A percentile compares a stretch with the other conserved stretches of the same genome.
phyloP scores from a whole-genome alignment of 2,797 vertebrate species.

The Chelon auratus region DNA sequence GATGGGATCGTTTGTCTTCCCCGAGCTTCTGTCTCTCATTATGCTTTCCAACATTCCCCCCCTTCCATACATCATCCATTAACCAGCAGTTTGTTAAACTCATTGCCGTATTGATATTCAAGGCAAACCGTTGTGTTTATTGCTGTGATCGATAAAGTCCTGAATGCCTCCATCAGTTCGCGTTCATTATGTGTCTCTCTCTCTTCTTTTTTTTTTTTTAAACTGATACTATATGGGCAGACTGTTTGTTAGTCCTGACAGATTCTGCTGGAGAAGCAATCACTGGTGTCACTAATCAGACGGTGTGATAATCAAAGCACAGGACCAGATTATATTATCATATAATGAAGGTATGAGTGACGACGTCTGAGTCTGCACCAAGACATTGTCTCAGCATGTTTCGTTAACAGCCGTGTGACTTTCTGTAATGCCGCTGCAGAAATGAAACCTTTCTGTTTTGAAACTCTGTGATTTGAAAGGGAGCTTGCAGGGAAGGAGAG shows the following conservation, averaged over 20 bases:
- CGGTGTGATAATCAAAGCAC: slow-evolving; percentile 60
- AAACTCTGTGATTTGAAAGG: not conserved
- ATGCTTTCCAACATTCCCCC: slow-evolving; percentile 41
- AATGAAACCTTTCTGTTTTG: not conserved
- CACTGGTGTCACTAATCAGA: slow-evolving; percentile 52
- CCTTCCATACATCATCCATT: slow-evolving; percentile 64
- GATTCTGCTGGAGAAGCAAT: slow-evolving; percentile 53
- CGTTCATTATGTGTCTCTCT: slow-evolving; percentile 5
- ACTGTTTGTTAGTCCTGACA: slow-evolving; percentile 60
- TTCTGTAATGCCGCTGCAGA: not conserved
- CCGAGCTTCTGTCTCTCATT: slow-evolving; percentile 56
- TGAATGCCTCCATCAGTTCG: slow-evolving; percentile 63
- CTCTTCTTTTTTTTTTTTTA: not conserved
- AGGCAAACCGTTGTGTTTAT: slow-evolving; percentile 53
- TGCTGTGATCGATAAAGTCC: slow-evolving; percentile 61
- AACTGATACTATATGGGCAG: slow-evolving; percentile 35
- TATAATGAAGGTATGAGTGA: slow-evolving; percentile 62
- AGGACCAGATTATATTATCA: slow-evolving; percentile 64
- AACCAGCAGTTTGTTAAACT: slow-evolving; percentile 69
- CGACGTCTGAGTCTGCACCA: slow-evolving; percentile 34
- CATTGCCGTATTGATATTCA: slow-evolving; percentile 50
- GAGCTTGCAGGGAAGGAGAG: not conserved
- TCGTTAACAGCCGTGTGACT: not conserved
- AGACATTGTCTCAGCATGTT: slow-evolving; percentile 35
- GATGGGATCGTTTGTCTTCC: slow-evolving; percentile 76